Percentiles rank a stretch among this genome's conserved stretches.
phyloP scores from a whole-genome alignment of 2,113 vertebrate genomes.

The Ictalurus punctatus region DNA sequence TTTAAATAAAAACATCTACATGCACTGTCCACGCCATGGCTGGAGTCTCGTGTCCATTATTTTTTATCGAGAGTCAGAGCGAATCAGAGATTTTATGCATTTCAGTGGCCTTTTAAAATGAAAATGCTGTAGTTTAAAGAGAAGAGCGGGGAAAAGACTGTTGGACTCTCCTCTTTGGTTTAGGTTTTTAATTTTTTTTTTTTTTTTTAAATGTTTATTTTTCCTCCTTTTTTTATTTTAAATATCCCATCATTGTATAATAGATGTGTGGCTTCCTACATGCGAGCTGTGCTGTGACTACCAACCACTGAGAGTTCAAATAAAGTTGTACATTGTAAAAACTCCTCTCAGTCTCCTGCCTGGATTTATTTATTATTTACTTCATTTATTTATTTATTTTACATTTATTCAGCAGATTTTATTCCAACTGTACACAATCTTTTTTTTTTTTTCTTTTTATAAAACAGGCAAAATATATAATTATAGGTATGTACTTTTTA shows the following conservation, averaged over 20 bases:
- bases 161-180: slow-evolving; percentile 66
- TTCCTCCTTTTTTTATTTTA: slow-evolving; percentile 44
- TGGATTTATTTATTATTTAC: slow-evolving; percentile 70
- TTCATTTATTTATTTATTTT: slow-evolving; percentile 65
- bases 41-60: slow-evolving; percentile 75
- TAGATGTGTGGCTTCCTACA: slow-evolving; percentile 83
- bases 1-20: slow-evolving; percentile 71
- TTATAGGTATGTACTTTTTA: neutral
- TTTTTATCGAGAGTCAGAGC: slow-evolving; percentile 61
- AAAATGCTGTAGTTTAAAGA: slow-evolving; percentile 69
- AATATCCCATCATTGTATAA: slow-evolving; percentile 71
- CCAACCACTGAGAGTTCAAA: slow-evolving; percentile 98
- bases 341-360: slow-evolving; percentile 74
- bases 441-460: neutral
- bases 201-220: slow-evolving; percentile 38
- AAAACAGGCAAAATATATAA: neutral
- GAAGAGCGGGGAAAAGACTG: slow-evolving; percentile 50
- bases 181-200: slow-evolving; percentile 55
- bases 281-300: slow-evolving; percentile 86
- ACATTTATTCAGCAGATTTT: slow-evolving; percentile 59
- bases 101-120: slow-evolving; percentile 95
- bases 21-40: slow-evolving; percentile 88
- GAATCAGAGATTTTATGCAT: slow-evolving; percentile 85
- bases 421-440: neutral
- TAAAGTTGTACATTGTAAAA: slow-evolving; percentile 99